Base-by-base conservation (phyloP, 2,113 vertebrate genomes). In the Serinus canaria region DNA sequence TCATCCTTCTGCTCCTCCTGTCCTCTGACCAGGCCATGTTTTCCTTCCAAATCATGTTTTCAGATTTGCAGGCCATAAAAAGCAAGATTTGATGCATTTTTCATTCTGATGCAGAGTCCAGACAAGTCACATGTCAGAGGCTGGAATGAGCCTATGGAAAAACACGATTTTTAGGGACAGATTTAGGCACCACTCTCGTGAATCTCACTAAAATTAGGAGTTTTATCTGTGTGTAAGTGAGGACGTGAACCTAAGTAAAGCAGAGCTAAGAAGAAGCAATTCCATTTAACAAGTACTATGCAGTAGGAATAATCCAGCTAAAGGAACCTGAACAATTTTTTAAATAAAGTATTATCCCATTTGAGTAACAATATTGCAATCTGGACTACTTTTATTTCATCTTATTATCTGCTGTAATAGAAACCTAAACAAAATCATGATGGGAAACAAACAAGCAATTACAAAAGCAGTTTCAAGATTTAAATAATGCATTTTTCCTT, bases 101-200 rank as follows among this genome's bases (percentile, higher is more conserved):
- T 66, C 5, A 17, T 69, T 60, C 76, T 56, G 7, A n/a, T 0
- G 0, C 6, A 30, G 30, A 63, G 30, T 30, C 12, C 8, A 35
- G 28, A 13, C 3, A 20, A 62, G 20, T 35, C 17, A 52, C 35
- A 6, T 64, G 47, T 4, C 5, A 64, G 35, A 46, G 6, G 5
- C 0, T n/a, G 10, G 68, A 50, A 39, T 4, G 5, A 35, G 9
- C 25, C 22, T 55, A 10, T 43, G 10, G 14, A 72, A 53, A 49
- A 63, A 1, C 14, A 28, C 0, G 2, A 56, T 15, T 56, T 80
- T 47, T 47, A 52, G 14, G 25, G 7, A 56, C 13, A 30, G 59
- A 17, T 67, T 70, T 70, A 49, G 13, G 1, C 43, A 68, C 5
- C 16, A 9, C 6, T 58, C 13, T 20, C 30, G 18, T 4, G 9